Evolutionary conservation across 2,888 invertebrate genomes (phyloP), one percentile per base, ranked within the genome.

Genomic region (Tinea trinotella): DNA sequence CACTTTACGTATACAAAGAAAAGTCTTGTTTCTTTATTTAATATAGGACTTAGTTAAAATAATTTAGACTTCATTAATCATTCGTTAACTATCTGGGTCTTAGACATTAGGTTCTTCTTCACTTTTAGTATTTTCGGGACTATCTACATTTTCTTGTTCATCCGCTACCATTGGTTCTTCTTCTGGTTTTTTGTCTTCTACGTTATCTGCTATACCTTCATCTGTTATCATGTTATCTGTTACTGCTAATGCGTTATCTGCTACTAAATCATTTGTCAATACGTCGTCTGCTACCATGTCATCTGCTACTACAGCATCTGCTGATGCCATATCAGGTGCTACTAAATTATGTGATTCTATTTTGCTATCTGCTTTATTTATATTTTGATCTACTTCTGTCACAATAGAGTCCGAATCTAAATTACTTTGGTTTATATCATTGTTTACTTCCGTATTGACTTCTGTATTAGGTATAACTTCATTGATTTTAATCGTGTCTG

Each of bases 61-160:
- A n/a, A n/a, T n/a, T n/a, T 40, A 7, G 6, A n/a, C 13, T 5
- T 40, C 6, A n/a, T n/a, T 12, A 40, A 40, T 40, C 12, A 40
- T 40, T 5, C 6, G 6, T 40, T 7, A n/a, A 7, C 40, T n/a
- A 7, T n/a, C 6, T 7, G 12, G 40, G 4, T n/a, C 6, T n/a
- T 40, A 7, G 12, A 40, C 40, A 40, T n/a, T n/a, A n/a, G 5
- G 12, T 30, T 6, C 17, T 2, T 40, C 36, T 6, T n/a, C n/a
- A 17, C 18, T 7, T 22, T 19, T 61, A 61, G 62, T 62, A 63
- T 2, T 30, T 7, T 10, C 6, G 46, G 22, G 19, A 36, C 19
- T 22, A 19, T 6, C 46, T 53, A 50, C n/a, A 50, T 34, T 53
- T 49, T 55, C 22, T 48, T 36, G 54, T 35, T 58, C 53, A 13